phyloP scores from a whole-genome alignment of 2,797 vertebrate genomes.

The Acestrorhynchus altus region DNA sequence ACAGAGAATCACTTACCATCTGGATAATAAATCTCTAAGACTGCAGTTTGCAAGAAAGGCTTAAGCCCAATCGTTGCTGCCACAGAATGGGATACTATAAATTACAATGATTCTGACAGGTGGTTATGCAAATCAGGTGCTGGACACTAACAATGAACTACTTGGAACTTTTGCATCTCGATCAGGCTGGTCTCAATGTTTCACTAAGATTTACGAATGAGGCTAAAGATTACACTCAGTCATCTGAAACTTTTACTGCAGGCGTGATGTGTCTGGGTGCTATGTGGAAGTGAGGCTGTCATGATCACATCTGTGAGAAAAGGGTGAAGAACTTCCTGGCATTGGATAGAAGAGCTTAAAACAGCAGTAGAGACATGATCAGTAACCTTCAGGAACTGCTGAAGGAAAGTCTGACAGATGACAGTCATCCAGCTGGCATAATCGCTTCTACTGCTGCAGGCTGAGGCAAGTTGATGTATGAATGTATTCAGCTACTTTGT shows the following conservation, averaged over 20 bases:
- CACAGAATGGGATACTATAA: constrained; percentile 15
- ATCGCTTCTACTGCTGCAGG: constrained; percentile 12
- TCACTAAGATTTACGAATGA: constrained; percentile 50
- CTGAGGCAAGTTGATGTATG: too few relatives aligned
- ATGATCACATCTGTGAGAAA: neutral
- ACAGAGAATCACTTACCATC: constrained; percentile 38
- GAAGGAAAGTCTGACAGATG: constrained; percentile 39
- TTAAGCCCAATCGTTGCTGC: constrained; percentile 20
- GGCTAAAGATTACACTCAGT: constrained; percentile 36
- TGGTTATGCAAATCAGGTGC: constrained; percentile 1
- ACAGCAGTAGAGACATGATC: constrained; percentile 24
- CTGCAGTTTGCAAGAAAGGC: constrained; percentile 27
- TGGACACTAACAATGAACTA: neutral
- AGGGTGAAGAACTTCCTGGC: constrained; percentile 8
- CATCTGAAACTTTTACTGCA: constrained; percentile 55
- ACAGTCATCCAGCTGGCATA: constrained; percentile 27
- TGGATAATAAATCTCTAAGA: constrained; percentile 38
- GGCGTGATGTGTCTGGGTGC: constrained; percentile 30
- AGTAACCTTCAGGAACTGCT: constrained; percentile 26
- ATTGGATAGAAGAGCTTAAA: constrained; percentile 13
- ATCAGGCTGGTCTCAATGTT: constrained; percentile 23
- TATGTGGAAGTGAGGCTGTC: neutral
- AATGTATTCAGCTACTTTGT: too few relatives aligned
- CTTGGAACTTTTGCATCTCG: neutral
- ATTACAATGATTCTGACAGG: constrained; percentile 30